Percentiles rank a stretch among this genome's conserved stretches.
These are phyloP conservation scores for Scaptomyza polygonia DNA, from an alignment of 2,888 invertebrate species.

Conservation along the genomic window DNA sequence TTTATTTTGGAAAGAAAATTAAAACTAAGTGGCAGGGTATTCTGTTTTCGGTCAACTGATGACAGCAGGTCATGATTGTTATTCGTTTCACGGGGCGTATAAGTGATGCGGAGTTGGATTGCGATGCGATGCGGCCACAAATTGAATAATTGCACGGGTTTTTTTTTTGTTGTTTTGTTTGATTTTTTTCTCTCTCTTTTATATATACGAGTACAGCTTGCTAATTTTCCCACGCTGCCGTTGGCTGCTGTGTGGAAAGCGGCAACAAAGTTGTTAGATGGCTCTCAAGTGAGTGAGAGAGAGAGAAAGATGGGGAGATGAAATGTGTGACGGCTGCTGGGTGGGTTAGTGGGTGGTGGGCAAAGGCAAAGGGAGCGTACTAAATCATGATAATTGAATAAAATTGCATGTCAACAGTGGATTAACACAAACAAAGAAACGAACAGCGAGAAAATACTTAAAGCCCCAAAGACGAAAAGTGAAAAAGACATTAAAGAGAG, in stretches of 20 bases:
- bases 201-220: slow-evolving; percentile 37
- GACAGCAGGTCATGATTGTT: not conserved
- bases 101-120: slow-evolving; percentile 37
- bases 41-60: not conserved
- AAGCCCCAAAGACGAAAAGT: not conserved
- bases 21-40: slow-evolving; percentile 15
- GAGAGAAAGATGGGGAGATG: not conserved
- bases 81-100: slow-evolving; percentile 29
- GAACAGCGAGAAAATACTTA: slow-evolving; percentile 1
- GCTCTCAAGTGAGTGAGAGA: slow-evolving; percentile 3
- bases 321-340: slow-evolving; percentile 14
- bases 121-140: slow-evolving; percentile 51
- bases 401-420: slow-evolving; percentile 69
- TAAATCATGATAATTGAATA: slow-evolving; percentile 75
- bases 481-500: not conserved
- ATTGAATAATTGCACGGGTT: slow-evolving; percentile 67
- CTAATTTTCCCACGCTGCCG: slow-evolving; percentile 66
- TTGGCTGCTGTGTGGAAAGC: slow-evolving; percentile 6
- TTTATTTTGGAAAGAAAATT: no score
- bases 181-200: no score
- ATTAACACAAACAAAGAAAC: slow-evolving; percentile 52
- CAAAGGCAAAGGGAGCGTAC: slow-evolving; percentile 10
- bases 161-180: slow-evolving; percentile 24
- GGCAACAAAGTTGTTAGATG: slow-evolving; percentile 21
- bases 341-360: not conserved